phyloP scores from a whole-genome alignment of 35 echinoderm and acorn worm genomes.

The Apostichopus japonicus region DNA sequence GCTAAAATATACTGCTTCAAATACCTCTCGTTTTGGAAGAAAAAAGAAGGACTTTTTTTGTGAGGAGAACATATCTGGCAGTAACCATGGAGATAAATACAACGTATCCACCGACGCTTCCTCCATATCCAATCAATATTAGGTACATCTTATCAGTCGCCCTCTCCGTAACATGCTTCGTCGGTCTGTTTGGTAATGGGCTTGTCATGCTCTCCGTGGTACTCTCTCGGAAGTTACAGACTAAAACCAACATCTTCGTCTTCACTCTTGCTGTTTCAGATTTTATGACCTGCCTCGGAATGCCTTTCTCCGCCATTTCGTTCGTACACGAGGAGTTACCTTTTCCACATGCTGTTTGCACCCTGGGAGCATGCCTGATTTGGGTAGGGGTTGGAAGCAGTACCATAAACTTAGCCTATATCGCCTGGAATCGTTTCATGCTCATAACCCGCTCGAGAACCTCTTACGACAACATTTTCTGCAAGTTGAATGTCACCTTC shows the following conservation, averaged over 20 bases:
- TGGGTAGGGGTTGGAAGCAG: constrained; percentile 49
- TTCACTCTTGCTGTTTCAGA: constrained; percentile 55
- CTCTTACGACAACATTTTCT: constrained; percentile 45
- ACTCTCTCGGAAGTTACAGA: constrained; percentile 62
- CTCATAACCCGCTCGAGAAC: constrained; percentile 58
- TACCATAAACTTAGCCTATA: constrained; percentile 35
- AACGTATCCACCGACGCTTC: not conserved
- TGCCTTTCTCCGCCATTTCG: constrained; percentile 39
- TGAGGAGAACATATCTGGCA: not conserved
- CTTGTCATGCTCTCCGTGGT: constrained; percentile 59
- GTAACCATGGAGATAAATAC: not conserved
- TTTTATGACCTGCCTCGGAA: constrained; percentile 44
- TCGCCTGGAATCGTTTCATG: constrained; percentile 52
- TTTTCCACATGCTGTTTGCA: constrained; percentile 38
- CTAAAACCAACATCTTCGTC: constrained; percentile 68
- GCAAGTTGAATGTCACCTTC: not conserved
- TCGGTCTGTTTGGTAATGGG: constrained; percentile 61
- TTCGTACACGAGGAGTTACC: constrained; percentile 43
- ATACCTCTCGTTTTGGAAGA: not conserved
- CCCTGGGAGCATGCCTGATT: constrained; percentile 11
- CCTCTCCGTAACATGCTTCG: not conserved
- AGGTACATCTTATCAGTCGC: not conserved
- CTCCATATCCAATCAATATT: constrained; percentile 37
- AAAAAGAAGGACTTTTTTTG: not conserved
- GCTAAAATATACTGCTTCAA: no score